These are phyloP conservation scores for Octomys mimax DNA, from an alignment of 2,797 vertebrate species.

Conservation along the genomic window DNA sequence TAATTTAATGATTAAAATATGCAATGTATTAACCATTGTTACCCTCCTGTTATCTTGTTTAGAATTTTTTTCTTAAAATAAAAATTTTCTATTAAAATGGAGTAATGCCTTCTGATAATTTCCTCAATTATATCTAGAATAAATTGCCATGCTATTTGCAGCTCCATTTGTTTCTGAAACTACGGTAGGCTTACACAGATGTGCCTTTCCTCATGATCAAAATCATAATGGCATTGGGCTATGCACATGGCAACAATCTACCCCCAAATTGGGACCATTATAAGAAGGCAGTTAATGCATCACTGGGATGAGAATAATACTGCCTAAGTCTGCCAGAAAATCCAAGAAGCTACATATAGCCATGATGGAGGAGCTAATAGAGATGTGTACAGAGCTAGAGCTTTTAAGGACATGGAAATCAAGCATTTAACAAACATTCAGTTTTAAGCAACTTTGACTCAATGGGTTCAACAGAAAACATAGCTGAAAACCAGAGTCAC, in stretches of 20 bases:
- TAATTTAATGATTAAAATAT: too few relatives aligned
- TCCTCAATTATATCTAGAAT: not conserved
- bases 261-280: not conserved
- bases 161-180: not conserved
- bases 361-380: not conserved
- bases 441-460: not conserved
- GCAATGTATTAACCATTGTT: too few relatives aligned
- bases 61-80: not conserved
- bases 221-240: not conserved
- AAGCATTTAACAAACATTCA: not conserved
- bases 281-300: not conserved
- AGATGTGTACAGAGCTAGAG: not conserved
- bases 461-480: not conserved
- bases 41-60: too few relatives aligned
- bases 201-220: not conserved
- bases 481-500: not conserved
- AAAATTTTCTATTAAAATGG: not conserved
- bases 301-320: not conserved
- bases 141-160: not conserved
- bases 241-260: not conserved
- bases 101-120: not conserved
- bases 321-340: not conserved
- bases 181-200: not conserved
- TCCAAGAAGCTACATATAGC: not conserved
- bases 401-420: not conserved